Base-by-base conservation (phyloP, 2,113 vertebrate species). In the Myiopsitta monachus region DNA sequence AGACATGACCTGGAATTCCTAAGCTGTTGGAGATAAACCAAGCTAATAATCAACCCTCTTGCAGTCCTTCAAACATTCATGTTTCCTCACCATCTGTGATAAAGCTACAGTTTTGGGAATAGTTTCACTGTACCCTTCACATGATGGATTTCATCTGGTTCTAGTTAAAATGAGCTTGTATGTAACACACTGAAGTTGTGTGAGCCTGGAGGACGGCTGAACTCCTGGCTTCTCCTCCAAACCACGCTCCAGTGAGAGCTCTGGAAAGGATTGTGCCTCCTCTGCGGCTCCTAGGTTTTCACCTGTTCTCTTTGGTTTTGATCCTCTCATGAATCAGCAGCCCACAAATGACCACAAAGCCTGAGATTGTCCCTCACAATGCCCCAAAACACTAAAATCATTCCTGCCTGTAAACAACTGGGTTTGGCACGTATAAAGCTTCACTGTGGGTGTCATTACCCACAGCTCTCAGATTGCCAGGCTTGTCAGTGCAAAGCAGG, bases 11-110 rank as follows among this genome's bases (percentile, higher is more conserved):
- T 95, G 89, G 44, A 89, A 87, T 95, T 95, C 70, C 89, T 92
- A 91, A 96, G 79, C 91, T 95, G 31, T 44, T 91, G 89, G 77
- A 95, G 95, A 97, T 95, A 96, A 96, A 89, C 77, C 74, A 94
- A 95, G 95, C 62, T 97, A 96, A 97, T 96, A 73, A 95, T 95
- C 95, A 97, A 94, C 84, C n/a, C 44, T 87, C 47, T 87, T 89
- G 62, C 39, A 92, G 83, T 75, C 91, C 87, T 87, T 97, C 80
- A 92, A 92, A 94, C 62, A 82, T 96, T 78, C 30, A 38, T 74
- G 69, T 95, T 94, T 95, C 76, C 80, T 82, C 87, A 85, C 33
- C 0, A 0, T 66, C 83, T 94, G 15, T 89, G 89, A 87, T 52
- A 79, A 84, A 62, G 69, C 77, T 89, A 41, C 18, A 47, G 87